Base-by-base conservation (phyloP, 2,888 invertebrate species). In the Erannis defoliaria region DNA sequence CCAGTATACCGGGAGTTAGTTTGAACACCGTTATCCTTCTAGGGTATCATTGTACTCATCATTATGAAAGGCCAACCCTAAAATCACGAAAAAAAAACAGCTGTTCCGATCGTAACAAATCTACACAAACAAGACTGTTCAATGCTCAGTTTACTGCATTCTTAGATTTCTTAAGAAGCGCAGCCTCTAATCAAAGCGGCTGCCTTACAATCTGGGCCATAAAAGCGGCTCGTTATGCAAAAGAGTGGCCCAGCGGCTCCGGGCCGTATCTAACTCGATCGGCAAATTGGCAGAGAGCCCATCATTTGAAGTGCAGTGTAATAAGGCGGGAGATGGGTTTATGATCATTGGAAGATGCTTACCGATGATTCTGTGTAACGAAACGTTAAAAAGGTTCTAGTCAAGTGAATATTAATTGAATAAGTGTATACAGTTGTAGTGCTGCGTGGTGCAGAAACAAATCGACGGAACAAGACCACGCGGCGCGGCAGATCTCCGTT, bases 191-290 rank as follows among this genome's bases (percentile, higher is more conserved):
- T 62, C 62, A 62, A 46, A 37, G 21, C 18, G 29, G 62, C 9
- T 31, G 53, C 42, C 49, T 40, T 33, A 51, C 62, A 56, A 42
- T 46, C 51, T 49, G 23, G 40, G 37, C 43, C 10, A 46, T 40
- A 62, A 55, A 51, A 51, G 51, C 46, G 38, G 46, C 62, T 62
- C 56, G 62, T 56, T 62, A 62, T 45, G 40, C 46, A 51, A 26
- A 51, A 49, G 48, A 18, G 53, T 16, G 31, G 46, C 18, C 31
- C 19, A n/a, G 31, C 16, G 64, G 64, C 68, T 64, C 61, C 55
- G 58, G 66, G 68, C 48, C 62, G 66, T 26, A 62, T 5, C 21
- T 42, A 42, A 70, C 64, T 61, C 62, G 61, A 68, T 66, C 62
- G 57, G 67, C 46, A 69, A 67, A 66, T 66, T 63, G 61, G 55